phyloP scores from a whole-genome alignment of 1,140 invertebrate genomes.

The Sarcophaga bullata region DNA sequence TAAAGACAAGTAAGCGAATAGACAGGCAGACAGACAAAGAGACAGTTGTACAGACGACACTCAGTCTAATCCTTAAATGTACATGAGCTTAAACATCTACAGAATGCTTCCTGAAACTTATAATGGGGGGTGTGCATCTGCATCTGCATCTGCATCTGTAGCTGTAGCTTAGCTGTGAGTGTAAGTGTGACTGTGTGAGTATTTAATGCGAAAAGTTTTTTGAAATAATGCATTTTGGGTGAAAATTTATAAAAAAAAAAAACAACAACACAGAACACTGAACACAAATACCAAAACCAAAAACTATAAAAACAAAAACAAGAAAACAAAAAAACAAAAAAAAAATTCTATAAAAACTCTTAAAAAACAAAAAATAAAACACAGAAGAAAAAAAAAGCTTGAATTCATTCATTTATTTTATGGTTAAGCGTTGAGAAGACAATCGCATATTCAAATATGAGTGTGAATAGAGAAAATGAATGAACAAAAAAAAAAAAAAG shows the following conservation, averaged over 20 bases:
- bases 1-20: neutral
- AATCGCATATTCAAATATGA: neutral
- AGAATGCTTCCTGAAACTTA: neutral
- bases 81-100: neutral
- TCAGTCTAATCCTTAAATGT: conserved; percentile 10
- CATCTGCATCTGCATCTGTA: too few species aligned
- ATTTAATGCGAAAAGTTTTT: conserved; percentile 22
- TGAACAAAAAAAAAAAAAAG: neutral
- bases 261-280: neutral
- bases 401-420: conserved; percentile 19
- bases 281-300: too few species aligned
- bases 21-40: neutral
- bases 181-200: neutral
- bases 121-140: too few species aligned
- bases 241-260: neutral
- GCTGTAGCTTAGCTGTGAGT: neutral
- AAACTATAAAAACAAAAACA: too few species aligned
- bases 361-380: neutral
- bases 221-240: conserved; percentile 18
- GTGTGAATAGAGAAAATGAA: neutral
- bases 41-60: neutral
- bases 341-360: neutral
- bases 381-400: neutral
- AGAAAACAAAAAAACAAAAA: too few species aligned
- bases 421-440: neutral